Evolutionary conservation across 2,888 invertebrate species (phyloP), one percentile per base, ranked within the genome.

Genomic region (Pterobdella sp.): DNA sequence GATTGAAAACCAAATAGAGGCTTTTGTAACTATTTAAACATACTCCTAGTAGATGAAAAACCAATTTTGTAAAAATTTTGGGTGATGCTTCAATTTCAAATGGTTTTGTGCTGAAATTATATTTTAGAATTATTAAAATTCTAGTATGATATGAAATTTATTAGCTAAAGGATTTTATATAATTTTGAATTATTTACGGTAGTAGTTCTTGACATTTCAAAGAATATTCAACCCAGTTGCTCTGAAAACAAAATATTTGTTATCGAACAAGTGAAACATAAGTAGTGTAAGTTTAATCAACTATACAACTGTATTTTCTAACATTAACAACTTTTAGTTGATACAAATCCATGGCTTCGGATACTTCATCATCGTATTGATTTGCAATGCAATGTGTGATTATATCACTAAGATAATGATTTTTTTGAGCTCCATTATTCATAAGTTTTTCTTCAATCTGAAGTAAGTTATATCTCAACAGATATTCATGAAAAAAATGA

Each of bases 321-420:
- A 84, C 84, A 66, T 89, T 90, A 73, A 95, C 91, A 77, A 93
- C 92, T 76, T 94, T 93, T 73, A 93, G 90, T 85, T 92, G 93
- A 84, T 94, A 96, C 26, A 96, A 87, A 82, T 96, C 95, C 82
- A 90, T 90, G 14, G 94, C 94, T 85, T 93, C 93, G 74, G 89
- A 89, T 79, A 94, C 88, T 83, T 93, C 94, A 65, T 77, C 75
- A 35, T 77, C 76, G 74, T 80, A 78, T 10, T 80, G 80, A 79
- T 90, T 88, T 79, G 93, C 92, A 81, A 96, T 91, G 79, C 93
- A 87, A 87, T 94, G 94, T 64, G 94, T 94, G 78, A 94, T 91
- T 85, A 90, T 91, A 85, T 94, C 93, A 76, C 92, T 90, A 79
- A 93, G 89, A 85, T 93, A 95, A 79, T 89, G 90, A 77, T 90